Percentiles rank a stretch among this genome's conserved stretches.
These are phyloP conservation scores for Bothrops jararaca DNA, from an alignment of 2,113 vertebrate genomes.

Conservation along the genomic window DNA sequence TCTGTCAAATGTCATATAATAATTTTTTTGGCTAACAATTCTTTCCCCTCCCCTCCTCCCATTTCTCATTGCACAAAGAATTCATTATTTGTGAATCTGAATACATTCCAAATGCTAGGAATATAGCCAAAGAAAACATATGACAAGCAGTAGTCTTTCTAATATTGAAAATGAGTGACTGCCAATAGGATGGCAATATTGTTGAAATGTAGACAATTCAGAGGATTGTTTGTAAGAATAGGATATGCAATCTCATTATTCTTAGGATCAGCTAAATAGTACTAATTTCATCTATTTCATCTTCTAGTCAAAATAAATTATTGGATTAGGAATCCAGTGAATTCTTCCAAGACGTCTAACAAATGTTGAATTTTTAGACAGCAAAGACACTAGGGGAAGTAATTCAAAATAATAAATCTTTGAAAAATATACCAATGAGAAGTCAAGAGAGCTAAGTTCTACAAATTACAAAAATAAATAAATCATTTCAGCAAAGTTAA, in stretches of 20 bases:
- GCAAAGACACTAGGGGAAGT: background rate
- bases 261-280: background rate
- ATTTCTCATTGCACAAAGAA: background rate
- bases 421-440: background rate
- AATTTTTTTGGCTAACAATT: background rate
- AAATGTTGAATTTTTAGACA: background rate
- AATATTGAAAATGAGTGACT: background rate
- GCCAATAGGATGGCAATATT: background rate
- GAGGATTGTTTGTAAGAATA: background rate
- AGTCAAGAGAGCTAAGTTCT: background rate
- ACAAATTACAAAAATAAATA: background rate
- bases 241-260: background rate
- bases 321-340: background rate
- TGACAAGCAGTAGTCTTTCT: background rate
- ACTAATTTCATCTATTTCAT: background rate
- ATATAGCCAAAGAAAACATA: background rate
- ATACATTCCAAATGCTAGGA: background rate
- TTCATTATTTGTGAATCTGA: background rate
- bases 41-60: background rate
- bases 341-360: background rate
- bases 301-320: background rate
- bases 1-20: background rate
- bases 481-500: background rate
- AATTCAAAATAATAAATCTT: background rate
- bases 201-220: background rate